Evolutionary conservation across 2,888 invertebrate genomes (phyloP).

Genomic region (Myopa testacea): DNA sequence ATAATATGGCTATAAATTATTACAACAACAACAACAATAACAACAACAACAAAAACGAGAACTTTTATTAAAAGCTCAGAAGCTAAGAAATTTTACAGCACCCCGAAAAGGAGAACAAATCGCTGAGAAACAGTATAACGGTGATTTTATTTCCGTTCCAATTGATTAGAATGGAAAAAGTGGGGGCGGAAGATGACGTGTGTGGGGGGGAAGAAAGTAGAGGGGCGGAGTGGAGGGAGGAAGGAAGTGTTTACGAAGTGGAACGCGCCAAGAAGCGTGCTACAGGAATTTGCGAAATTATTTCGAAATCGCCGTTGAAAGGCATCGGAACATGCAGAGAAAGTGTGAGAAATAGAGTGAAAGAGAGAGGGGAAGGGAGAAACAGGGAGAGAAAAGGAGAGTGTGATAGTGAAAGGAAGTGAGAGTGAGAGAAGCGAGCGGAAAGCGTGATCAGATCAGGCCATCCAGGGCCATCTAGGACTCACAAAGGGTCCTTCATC

Average conservation of each 20-base stretch:
- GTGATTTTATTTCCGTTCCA: not conserved
- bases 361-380: not conserved
- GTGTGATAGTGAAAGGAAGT: no score
- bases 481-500: not conserved
- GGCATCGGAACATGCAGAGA: not conserved
- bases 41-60: slow-evolving; percentile 10
- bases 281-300: slow-evolving; percentile 49
- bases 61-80: not conserved
- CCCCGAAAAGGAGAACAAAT: not conserved
- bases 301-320: slow-evolving; percentile 37
- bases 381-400: no score
- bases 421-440: no score
- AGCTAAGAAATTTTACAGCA: no score
- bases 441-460: not conserved
- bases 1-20: slow-evolving; percentile 46
- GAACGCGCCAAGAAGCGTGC: slow-evolving; percentile 44
- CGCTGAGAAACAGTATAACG: not conserved
- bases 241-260: not conserved
- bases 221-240: not conserved
- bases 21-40: not conserved
- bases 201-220: no score
- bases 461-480: not conserved
- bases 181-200: no score
- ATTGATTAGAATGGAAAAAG: no score
- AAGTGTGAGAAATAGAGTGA: not conserved